Base-by-base conservation (phyloP, 2,797 vertebrate species). In the Syndactyla subalaris region DNA sequence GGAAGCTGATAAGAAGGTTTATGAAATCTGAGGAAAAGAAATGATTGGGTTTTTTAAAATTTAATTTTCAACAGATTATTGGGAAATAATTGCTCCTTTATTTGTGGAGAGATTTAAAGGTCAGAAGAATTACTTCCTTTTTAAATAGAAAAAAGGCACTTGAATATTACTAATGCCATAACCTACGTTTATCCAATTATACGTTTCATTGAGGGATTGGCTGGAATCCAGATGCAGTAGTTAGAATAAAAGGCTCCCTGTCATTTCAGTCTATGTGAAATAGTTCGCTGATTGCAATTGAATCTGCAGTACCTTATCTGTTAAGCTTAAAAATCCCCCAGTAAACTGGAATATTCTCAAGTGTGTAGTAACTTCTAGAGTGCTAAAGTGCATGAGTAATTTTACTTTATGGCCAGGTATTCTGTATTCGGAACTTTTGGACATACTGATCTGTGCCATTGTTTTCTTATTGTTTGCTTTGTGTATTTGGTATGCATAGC, bases 161-260 rank as follows among this genome's bases (percentile, higher is more conserved):
- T 92, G 86, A 91, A 88, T 88, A 57, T 63, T 80, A 78, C 71
- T 93, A 85, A 94, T 96, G 57, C 86, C 72, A 72, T 95, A 95
- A 96, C 89, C 77, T 93, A 70, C 89, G 92, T 85, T 94, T 96
- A 97, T 94, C 95, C 95, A 94, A 94, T 96, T 97, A 94, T 65
- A 95, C 2, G 1, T 95, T 96, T 95, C 84, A 84, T 57, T 88
- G 89, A 75, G 66, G 29, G 77, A 65, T 77, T 96, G 96, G 94
- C 93, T 85, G 49, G 46, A 66, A 57, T 91, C 96, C 94, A 97
- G 86, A 66, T 70, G 76, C 90, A 63, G 59, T 34, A 73, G 34
- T 74, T 91, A 61, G 52, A 96, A 93, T 82, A 71, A 95, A 94
- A 85, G 87, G 34, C 80, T 96, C 72, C 45, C 85, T 93, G 77